phyloP scores from a whole-genome alignment of 2,797 vertebrate genomes.

The Chiloscyllium punctatum region DNA sequence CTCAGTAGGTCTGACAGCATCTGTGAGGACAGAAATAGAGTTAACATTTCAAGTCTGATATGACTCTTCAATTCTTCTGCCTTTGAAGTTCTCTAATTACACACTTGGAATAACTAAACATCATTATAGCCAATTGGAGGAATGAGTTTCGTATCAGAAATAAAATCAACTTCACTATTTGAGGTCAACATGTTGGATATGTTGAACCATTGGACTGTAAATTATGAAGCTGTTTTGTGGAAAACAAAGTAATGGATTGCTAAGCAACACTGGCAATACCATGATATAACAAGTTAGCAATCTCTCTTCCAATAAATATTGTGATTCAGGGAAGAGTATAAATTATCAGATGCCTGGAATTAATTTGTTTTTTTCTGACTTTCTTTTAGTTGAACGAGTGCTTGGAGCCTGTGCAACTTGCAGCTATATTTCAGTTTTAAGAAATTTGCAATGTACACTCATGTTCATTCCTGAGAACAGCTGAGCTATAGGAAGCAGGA shows the following conservation, averaged over 20 bases:
- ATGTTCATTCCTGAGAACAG: background rate
- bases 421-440: background rate
- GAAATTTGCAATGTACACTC: background rate
- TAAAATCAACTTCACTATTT: background rate
- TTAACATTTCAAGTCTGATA: no score
- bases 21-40: no score
- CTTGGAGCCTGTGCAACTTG: background rate
- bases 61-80: no score
- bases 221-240: slow-evolving; percentile 14
- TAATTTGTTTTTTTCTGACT: background rate
- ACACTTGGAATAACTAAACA: background rate
- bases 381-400: background rate
- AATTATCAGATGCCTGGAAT: background rate
- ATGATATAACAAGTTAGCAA: background rate
- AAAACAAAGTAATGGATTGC: slow-evolving; percentile 1
- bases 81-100: background rate
- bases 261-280: slow-evolving; percentile 10
- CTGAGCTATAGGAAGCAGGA: no score
- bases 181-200: background rate
- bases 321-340: background rate
- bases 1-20: no score
- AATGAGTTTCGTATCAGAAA: background rate
- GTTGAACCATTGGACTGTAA: background rate
- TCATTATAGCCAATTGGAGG: background rate
- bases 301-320: slow-evolving; percentile 5